Base-by-base conservation (phyloP, 2,113 vertebrate species). In the Saguinus imperator region DNA sequence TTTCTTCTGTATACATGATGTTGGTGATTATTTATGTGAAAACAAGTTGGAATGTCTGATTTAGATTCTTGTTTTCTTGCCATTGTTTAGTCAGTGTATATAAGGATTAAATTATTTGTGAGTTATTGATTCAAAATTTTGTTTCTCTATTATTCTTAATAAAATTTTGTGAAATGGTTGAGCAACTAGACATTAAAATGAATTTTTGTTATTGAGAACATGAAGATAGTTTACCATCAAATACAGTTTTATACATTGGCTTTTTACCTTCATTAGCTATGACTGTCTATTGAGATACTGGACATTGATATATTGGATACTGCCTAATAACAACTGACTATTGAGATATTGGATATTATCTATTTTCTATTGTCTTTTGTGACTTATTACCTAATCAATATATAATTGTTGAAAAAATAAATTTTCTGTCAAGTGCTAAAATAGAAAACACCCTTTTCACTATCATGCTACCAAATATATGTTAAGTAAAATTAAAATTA, bases 121-220 rank as follows among this genome's bases (percentile, higher is more conserved):
- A 91, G 79, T 61, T 66, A 6, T 5, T 94, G 48, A 43, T n/a
- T 72, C 2, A 81, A 35, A 45, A 5, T 64, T 8, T 66, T 12
- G 52, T 68, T 35, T 82, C 23, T 37, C 29, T 25, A 18, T 66
- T 66, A 92, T 91, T 73, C 8, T 91, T 35, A 45, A 82, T 35
- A 29, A 55, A 81, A 77, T 64, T 68, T 85, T 85, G 4, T 72
- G 21, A 85, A 68, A 76, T 89, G 4, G 14, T 70, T 96, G 21
- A 79, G 5, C 6, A 73, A 48, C 7, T 94, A 58, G 16, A 55
- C 37, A 91, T 6, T 72, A 5, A 83, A 94, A 7, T 40, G 40
- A 8, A 43, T 87, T n/a, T 57, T 52, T 88, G 17, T 68, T 27
- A 55, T 8, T 79, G 2, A 32, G 48, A 11, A 16, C 75, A 0